Conservation (phyloP, 2,113 vertebrate genomes). For the Probosciger aterrimus region DNA sequence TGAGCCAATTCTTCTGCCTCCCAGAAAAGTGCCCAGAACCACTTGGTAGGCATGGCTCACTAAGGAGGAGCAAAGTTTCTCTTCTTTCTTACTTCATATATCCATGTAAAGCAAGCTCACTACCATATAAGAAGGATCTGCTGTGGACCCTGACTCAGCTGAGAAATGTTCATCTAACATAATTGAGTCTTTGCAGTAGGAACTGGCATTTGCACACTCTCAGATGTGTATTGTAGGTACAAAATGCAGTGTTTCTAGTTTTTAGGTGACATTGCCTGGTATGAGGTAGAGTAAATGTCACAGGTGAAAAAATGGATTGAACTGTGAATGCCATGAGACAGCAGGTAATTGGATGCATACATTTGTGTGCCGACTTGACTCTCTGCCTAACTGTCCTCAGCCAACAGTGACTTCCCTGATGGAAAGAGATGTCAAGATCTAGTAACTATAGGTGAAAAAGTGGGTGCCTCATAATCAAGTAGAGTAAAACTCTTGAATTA, state of each 20-base stretch:
- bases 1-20: background rate
- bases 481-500: background rate
- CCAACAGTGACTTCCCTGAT: background rate
- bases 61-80: background rate
- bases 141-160: background rate
- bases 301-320: background rate
- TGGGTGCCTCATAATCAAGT: background rate
- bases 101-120: background rate
- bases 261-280: background rate
- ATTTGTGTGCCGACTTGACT: fast-evolving
- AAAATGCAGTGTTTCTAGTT: background rate
- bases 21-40: background rate
- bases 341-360: background rate
- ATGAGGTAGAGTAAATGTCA: background rate
- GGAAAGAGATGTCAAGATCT: background rate
- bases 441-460: background rate
- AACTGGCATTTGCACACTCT: background rate
- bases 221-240: background rate
- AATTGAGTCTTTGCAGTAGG: background rate
- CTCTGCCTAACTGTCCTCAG: background rate
- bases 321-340: background rate
- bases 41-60: background rate
- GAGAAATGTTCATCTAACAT: background rate
- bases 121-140: background rate
- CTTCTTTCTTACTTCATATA: background rate